phyloP scores from a whole-genome alignment of 2,888 invertebrate genomes.

The Tipula unca region DNA sequence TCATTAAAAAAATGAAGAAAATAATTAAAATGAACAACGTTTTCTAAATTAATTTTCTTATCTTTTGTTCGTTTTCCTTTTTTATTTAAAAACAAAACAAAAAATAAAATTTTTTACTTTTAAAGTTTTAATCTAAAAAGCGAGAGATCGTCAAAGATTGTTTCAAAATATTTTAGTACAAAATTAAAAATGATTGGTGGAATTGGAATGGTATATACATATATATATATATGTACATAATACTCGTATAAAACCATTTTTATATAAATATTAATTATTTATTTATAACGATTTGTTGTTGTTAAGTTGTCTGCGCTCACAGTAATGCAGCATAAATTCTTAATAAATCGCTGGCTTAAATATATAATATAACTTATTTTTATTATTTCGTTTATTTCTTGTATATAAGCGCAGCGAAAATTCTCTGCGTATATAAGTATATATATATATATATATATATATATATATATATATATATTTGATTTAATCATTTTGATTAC shows the following conservation, averaged over 20 bases:
- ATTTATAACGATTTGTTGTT: not conserved
- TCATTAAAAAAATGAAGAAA: not conserved
- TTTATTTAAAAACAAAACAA: not conserved
- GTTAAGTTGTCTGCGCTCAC: not conserved
- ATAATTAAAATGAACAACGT: not conserved
- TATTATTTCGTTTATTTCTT: not conserved
- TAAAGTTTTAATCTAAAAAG: not conserved
- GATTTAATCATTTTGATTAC: not conserved
- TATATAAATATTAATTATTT: not conserved
- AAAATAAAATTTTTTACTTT: not conserved
- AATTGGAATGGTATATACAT: not conserved
- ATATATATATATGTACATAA: no score
- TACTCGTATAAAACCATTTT: not conserved
- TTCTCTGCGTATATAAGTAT: not conserved
- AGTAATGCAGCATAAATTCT: not conserved
- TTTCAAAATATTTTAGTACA: not conserved
- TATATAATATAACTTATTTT: no score
- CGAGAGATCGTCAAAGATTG: not conserved
- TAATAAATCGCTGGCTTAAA: not conserved
- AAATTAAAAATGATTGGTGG: not conserved
- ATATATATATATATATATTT: no score
- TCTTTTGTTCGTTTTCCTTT: not conserved
- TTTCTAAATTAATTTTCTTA: conserved; percentile 14
- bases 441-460: no score
- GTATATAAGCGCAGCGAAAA: not conserved